Evolutionary conservation across 1,140 invertebrate genomes (phyloP).

Genomic region (Lepidurus arcticus): DNA sequence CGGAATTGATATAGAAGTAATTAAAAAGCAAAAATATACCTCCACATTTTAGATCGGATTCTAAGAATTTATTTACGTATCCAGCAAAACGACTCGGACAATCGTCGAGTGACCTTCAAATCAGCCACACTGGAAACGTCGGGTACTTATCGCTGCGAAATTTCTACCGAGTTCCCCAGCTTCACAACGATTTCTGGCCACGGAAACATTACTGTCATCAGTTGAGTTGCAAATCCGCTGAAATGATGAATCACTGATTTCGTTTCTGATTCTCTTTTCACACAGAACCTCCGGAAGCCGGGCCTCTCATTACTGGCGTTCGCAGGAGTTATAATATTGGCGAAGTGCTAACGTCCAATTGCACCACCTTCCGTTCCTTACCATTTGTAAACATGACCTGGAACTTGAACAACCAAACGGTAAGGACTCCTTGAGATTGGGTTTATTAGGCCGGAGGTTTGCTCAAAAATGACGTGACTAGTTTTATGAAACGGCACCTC

Average conservation of each 20-base stretch:
- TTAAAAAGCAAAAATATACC: neutral
- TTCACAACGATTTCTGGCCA: slow-evolving; percentile 27
- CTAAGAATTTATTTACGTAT: neutral
- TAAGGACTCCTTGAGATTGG: neutral
- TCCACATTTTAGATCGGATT: neutral
- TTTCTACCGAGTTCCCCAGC: slow-evolving; percentile 29
- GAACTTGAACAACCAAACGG: slow-evolving; percentile 1
- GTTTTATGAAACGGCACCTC: too few species aligned
- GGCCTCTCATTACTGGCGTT: slow-evolving; percentile 29
- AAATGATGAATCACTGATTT: neutral
- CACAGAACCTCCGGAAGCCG: slow-evolving; percentile 26
- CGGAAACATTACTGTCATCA: slow-evolving; percentile 31
- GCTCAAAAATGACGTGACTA: neutral
- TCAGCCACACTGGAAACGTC: slow-evolving; percentile 25
- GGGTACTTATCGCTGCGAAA: slow-evolving; percentile 30
- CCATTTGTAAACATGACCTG: slow-evolving; percentile 3
- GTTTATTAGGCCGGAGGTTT: neutral
- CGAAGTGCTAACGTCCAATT: slow-evolving; percentile 29
- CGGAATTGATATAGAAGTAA: slow-evolving; percentile 40
- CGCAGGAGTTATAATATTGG: slow-evolving; percentile 23
- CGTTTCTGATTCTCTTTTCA: neutral
- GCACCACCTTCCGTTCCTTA: slow-evolving; percentile 20
- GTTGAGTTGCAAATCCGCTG: neutral
- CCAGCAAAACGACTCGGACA: slow-evolving; percentile 25
- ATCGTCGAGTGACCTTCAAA: slow-evolving; percentile 30